Evolutionary conservation across 2,797 vertebrate species (phyloP), one percentile per base, ranked within the genome.

Genomic region (Staurois parvus): DNA sequence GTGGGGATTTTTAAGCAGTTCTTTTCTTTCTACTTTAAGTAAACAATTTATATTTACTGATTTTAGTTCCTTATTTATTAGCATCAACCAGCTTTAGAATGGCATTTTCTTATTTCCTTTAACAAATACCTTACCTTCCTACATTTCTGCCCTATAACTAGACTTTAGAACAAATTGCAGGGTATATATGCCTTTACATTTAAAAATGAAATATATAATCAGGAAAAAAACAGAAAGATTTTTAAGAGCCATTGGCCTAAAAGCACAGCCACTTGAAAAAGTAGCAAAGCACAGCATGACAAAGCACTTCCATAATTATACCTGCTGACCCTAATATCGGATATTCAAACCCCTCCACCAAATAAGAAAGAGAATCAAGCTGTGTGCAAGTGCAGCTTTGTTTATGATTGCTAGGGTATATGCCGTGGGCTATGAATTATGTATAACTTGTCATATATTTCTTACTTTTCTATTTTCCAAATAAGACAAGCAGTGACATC

Each of bases 301-400:
- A 32, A n/a, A 75, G 11, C 72, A 64, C 21, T 67, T 83, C 62
- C 28, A 76, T 67, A 67, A 83, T 75, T 76, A 83, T 40, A 68
- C 81, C 81, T 68, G 59, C 72, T 68, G 81, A 76, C 72, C 72
- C 59, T 30, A 75, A 75, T 76, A 48, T 75, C 72, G 12, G 62
- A 24, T 30, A 26, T 70, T 75, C 40, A 76, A 66, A 52, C 81
- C 81, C 70, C 28, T 66, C 29, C 12, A 75, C 26, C 67, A 83
- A 75, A 40, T 64, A 62, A 66, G 19, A 45, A 37, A 9, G 26
- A 19, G 59, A 15, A 64, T 40, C 80, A 37, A 34, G 28, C 56
- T 75, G 81, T 26, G 81, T 42, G 6, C 21, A 62, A 67, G 81
- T 9, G 29, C 59, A 32, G 28, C 19, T 52, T 72, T 32, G 26